phyloP scores from a whole-genome alignment of 35 echinoderm and acorn worm genomes.

The Diadema setosum region DNA sequence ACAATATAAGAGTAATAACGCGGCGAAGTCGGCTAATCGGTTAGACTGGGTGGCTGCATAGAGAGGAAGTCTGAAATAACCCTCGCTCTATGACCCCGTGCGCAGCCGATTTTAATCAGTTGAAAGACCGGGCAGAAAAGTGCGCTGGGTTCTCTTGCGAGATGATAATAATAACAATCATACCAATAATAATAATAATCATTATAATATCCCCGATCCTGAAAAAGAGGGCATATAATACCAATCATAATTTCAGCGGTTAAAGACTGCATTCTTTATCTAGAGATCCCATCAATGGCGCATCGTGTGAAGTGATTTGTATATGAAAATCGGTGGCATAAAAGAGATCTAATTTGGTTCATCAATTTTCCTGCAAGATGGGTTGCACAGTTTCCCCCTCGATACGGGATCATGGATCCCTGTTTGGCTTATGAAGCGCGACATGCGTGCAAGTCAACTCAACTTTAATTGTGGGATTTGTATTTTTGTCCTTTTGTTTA shows the following conservation, averaged over 20 bases:
- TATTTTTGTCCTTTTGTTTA: too few species aligned
- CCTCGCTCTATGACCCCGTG: neutral
- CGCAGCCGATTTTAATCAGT: neutral
- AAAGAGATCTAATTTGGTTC: neutral
- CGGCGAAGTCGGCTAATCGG: neutral
- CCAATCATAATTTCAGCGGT: too few species aligned
- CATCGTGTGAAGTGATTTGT: neutral
- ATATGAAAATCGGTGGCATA: neutral
- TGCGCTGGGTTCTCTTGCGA: neutral
- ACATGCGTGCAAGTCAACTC: too few species aligned
- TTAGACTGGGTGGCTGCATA: neutral
- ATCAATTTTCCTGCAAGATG: too few species aligned
- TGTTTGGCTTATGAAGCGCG: too few species aligned
- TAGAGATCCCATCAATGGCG: neutral
- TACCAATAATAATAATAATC: too few species aligned
- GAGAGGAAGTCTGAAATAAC: neutral
- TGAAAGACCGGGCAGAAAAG: neutral
- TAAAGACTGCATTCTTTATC: neutral
- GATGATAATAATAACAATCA: too few species aligned
- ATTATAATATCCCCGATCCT: too few species aligned
- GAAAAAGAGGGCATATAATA: too few species aligned
- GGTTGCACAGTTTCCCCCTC: too few species aligned
- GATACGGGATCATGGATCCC: too few species aligned
- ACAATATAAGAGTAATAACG: constrained; percentile 17
- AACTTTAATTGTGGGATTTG: too few species aligned